phyloP scores from a whole-genome alignment of 2,888 invertebrate genomes.

The Drosophila suboccidentalis region DNA sequence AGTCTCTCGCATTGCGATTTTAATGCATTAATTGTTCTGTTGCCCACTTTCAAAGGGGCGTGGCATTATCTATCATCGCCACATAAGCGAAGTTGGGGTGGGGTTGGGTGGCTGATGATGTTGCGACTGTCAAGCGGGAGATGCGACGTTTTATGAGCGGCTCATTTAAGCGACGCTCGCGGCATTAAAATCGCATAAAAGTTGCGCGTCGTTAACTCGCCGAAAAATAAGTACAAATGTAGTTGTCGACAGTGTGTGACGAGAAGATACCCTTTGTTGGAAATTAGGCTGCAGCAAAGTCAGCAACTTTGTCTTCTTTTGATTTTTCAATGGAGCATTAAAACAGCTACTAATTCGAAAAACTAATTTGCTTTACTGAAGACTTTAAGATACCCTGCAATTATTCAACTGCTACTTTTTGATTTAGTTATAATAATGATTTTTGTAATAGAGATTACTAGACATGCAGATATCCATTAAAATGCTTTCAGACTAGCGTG shows the following conservation, averaged over 20 bases:
- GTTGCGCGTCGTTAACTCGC: constrained; percentile 69
- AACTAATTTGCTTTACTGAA: neutral
- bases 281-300: neutral
- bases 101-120: neutral
- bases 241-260: neutral
- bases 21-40: constrained; percentile 74
- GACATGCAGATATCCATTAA: too few relatives aligned
- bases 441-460: too few relatives aligned
- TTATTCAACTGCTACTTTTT: neutral
- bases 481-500: too few relatives aligned
- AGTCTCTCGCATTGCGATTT: constrained; percentile 58
- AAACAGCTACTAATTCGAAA: neutral
- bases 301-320: neutral
- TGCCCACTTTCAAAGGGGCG: constrained; percentile 20
- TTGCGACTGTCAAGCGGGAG: constrained; percentile 9
- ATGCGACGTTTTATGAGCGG: constrained; percentile 63
- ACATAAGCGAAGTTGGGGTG: neutral
- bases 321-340: neutral
- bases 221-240: constrained; percentile 3
- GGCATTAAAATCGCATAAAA: constrained; percentile 76
- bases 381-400: neutral
- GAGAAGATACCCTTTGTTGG: constrained; percentile 11
- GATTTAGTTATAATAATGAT: neutral
- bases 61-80: constrained; percentile 54
- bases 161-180: constrained; percentile 59